Evolutionary conservation across 2,888 invertebrate species (phyloP).

Genomic region (Cinara cedri): DNA sequence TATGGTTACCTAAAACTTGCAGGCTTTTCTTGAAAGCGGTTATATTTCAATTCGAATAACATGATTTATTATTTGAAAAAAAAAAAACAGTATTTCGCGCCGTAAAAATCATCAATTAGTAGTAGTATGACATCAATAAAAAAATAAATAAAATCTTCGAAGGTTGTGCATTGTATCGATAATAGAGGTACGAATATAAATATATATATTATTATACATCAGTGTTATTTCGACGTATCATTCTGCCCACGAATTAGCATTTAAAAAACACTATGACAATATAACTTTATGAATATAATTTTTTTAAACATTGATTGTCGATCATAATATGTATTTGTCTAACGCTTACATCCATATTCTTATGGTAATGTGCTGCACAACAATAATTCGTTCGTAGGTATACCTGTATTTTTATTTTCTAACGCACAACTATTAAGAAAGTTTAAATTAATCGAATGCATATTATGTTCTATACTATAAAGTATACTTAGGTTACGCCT

Average conservation of each 20-base stretch:
- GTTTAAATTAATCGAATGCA: too few relatives aligned
- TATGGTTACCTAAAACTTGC: background rate
- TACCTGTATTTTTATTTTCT: background rate
- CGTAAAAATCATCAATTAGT: constrained; percentile 25
- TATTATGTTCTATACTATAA: too few relatives aligned
- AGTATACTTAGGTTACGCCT: background rate
- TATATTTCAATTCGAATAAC: constrained; percentile 5
- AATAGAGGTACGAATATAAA: too few relatives aligned
- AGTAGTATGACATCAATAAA: background rate
- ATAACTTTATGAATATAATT: constrained; percentile 14
- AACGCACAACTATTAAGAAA: background rate
- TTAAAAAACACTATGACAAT: background rate
- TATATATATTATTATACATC: too few relatives aligned
- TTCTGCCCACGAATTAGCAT: background rate
- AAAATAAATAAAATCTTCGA: background rate
- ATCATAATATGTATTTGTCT: constrained; percentile 3
- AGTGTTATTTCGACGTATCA: too few relatives aligned
- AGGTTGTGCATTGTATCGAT: background rate
- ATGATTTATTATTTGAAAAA: constrained; percentile 22
- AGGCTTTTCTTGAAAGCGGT: background rate
- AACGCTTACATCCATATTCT: background rate
- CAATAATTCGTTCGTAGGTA: too few relatives aligned
- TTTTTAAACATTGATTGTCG: background rate
- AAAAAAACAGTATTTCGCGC: background rate
- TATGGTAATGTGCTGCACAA: background rate